Percentiles rank a stretch among this genome's conserved stretches.
phyloP scores from a whole-genome alignment of 92 coral and sea anemone genomes.

The Heteractis magnifica region DNA sequence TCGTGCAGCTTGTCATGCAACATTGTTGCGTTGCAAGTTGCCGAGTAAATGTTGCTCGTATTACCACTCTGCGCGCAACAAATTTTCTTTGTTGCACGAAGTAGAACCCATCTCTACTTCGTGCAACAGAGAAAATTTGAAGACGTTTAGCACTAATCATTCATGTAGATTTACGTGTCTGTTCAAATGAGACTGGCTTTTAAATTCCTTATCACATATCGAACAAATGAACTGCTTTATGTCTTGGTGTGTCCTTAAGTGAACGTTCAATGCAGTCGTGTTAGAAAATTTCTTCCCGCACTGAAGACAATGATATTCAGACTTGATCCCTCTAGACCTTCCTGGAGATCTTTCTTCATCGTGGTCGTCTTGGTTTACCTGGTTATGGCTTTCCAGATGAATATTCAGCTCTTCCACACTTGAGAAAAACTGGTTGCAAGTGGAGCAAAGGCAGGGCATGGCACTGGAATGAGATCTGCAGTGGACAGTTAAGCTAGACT shows the following conservation, averaged over 20 bases:
- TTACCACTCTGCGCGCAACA: too few species aligned
- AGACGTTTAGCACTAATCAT: background rate
- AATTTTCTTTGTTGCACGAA: too few species aligned
- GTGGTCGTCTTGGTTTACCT: background rate
- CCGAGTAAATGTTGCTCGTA: too few species aligned
- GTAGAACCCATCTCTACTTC: too few species aligned
- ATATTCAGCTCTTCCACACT: conserved; percentile 13
- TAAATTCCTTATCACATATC: background rate
- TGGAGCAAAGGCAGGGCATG: conserved; percentile 26
- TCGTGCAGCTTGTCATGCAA: too few species aligned
- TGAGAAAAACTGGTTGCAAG: conserved; percentile 32
- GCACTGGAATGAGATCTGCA: conserved; percentile 20
- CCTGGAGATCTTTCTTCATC: background rate
- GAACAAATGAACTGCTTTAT: background rate
- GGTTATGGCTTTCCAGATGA: conserved; percentile 10
- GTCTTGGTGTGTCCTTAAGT: background rate
- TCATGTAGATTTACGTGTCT: background rate
- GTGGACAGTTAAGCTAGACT: conserved; percentile 21
- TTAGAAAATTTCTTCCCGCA: background rate
- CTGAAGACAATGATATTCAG: background rate
- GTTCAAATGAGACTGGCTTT: conserved; percentile 18
- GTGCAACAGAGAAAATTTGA: too few species aligned
- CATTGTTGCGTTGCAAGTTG: too few species aligned
- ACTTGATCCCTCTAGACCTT: background rate
- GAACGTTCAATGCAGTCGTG: background rate